Evolutionary conservation across 1,140 invertebrate genomes (phyloP).

Genomic region (Homarus americanus): DNA sequence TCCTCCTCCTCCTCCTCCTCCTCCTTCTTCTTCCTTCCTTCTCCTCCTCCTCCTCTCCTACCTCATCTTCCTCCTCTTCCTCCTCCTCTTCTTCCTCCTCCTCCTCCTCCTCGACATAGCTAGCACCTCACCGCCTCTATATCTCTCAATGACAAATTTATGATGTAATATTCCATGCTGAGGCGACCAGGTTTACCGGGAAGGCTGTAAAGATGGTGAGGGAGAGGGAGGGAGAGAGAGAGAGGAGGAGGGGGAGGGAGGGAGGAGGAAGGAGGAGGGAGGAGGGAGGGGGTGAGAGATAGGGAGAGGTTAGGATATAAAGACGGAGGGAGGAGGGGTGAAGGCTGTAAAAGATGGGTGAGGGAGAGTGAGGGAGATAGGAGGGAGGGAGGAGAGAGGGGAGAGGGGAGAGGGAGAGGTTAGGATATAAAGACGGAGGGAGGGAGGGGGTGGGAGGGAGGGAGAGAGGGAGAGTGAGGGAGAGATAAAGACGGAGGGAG

Average conservation of each 20-base stretch:
- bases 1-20: not conserved
- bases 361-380: not conserved
- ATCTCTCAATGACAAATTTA: too few relatives aligned
- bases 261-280: not conserved
- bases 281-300: not conserved
- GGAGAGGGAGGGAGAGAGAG: too few relatives aligned
- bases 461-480: slow-evolving; percentile 16
- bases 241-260: not conserved
- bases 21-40: not conserved
- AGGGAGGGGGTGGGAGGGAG: slow-evolving; percentile 1
- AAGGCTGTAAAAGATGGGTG: not conserved
- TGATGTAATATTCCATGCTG: not conserved
- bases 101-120: not conserved
- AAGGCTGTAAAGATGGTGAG: not conserved
- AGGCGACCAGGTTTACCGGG: not conserved
- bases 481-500: not conserved
- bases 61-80: not conserved
- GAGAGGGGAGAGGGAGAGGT: slow-evolving; percentile 29
- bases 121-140: too few relatives aligned
- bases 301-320: not conserved
- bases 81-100: not conserved
- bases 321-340: not conserved
- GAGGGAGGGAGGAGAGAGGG: slow-evolving; percentile 7
- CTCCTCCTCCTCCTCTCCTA: not conserved
- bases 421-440: slow-evolving; percentile 16